A percentile compares a stretch with the other conserved stretches of the same genome.
Conservation (phyloP, 2,113 vertebrate species). For the Corythoichthys haematopterus region DNA sequence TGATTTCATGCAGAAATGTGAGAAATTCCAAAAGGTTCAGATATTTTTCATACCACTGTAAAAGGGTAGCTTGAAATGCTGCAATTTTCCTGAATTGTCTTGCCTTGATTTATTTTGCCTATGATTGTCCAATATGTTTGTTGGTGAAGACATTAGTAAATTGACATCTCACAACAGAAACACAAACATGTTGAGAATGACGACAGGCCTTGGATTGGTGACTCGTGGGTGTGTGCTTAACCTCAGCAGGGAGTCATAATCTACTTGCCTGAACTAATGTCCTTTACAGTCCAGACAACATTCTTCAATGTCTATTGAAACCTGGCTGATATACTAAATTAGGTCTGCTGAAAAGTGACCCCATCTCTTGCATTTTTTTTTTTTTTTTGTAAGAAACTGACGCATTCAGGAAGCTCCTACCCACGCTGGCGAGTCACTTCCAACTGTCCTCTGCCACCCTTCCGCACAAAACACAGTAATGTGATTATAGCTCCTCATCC, state of each 20-base stretch:
- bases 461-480: background rate
- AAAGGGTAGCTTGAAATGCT: too few species aligned
- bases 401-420: slow-evolving; percentile 22
- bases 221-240: slow-evolving; percentile 11
- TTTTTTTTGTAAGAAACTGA: slow-evolving; percentile 15
- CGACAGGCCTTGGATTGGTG: background rate
- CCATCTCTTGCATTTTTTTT: background rate
- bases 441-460: background rate
- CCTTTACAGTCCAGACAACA: background rate
- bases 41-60: too few species aligned
- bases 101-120: too few species aligned
- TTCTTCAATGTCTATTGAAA: background rate
- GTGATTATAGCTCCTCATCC: background rate
- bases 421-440: slow-evolving; percentile 52
- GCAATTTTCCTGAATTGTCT: too few species aligned
- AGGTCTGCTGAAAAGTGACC: background rate
- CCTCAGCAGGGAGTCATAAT: slow-evolving; percentile 22
- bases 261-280: slow-evolving; percentile 33
- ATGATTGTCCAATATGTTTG: too few species aligned
- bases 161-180: background rate
- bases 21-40: too few species aligned
- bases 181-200: background rate
- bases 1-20: too few species aligned
- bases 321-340: background rate
- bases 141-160: too few species aligned